Base-by-base conservation (phyloP, 2,113 vertebrate genomes). In the Stomatorhinus ivindoensis region DNA sequence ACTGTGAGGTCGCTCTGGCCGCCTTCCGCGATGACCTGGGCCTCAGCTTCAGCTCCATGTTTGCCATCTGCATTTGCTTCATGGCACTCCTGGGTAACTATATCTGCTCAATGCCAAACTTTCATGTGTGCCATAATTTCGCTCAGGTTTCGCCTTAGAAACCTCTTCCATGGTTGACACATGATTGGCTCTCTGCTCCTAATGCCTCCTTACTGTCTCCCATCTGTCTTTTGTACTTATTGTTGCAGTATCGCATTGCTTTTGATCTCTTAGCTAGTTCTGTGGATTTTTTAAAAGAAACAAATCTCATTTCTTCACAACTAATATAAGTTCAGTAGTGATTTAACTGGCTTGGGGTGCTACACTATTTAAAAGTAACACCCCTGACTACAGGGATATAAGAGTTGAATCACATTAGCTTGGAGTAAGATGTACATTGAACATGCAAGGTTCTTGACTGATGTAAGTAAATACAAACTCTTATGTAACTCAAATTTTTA, bases 31-130 rank as follows among this genome's bases (percentile, higher is more conserved):
- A 95, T 69, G 97, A 97, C 0, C 94, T 96, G 27, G 97, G 97
- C 89, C 95, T 97, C 50, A 97, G 96, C 94, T 97, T 97, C 94
- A 97, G 95, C 93, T 97, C 97, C 31, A 94, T 97, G 80, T 97
- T 97, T 4, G 97, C 97, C 92, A 97, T 97, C 94, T 97, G 96
- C 47, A 93, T 98, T 94, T 97, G 97, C 94, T 97, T 97, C 94
- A 94, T 97, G 95, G 97, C 96, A 0, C 94, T 98, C 51, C 91
- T 97, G 93, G 97, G 97, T 98, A 96, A 91, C 86, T 96, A 95
- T 21, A 91, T 89, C 89, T 95, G 96, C 90, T 96, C 96, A 19
- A 80, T 96, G 31, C 55, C 8, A 48, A 48, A 24, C 42, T 27
- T 85, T 85, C 35, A n/a, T 48, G 3, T 96, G 53, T 96, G 95